Evolutionary conservation across 2,797 vertebrate genomes (phyloP).

Genomic region (Molossus molossus): DNA sequence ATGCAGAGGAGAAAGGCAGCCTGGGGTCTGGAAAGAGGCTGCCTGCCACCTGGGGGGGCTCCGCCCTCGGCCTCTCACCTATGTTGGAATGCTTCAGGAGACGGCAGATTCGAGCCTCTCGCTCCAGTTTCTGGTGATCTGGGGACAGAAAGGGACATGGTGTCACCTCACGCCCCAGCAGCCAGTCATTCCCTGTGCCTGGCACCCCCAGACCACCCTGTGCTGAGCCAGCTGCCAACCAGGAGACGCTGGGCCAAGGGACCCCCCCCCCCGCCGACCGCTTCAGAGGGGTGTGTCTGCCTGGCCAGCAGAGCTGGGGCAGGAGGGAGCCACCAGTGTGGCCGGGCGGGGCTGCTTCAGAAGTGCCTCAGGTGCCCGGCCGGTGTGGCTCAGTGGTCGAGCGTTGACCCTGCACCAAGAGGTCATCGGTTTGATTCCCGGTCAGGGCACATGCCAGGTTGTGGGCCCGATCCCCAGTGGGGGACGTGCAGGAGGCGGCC

Average conservation of each 20-base stretch:
- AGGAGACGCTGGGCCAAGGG: too few species aligned
- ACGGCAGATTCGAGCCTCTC: conserved; percentile 97
- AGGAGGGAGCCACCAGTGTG: neutral
- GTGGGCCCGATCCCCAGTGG: too few species aligned
- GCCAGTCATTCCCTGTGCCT: neutral
- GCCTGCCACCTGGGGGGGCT: neutral
- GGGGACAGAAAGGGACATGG: conserved; percentile 74
- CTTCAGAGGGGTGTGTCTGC: neutral
- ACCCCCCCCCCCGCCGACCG: neutral
- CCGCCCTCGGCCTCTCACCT: conserved; percentile 90
- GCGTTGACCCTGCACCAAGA: too few species aligned
- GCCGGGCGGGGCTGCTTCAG: neutral
- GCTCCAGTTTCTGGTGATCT: conserved; percentile 99
- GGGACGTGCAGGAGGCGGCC: too few species aligned
- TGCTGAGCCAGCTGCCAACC: neutral
- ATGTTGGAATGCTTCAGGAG: conserved; percentile 98
- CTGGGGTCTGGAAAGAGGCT: neutral
- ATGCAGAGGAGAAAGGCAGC: neutral
- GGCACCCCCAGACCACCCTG: accelerated
- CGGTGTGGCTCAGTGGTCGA: too few species aligned
- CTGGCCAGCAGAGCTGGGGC: neutral
- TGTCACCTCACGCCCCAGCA: neutral
- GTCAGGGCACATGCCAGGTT: too few species aligned
- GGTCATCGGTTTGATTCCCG: too few species aligned
- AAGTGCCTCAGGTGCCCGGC: neutral